Evolutionary conservation across 2,113 vertebrate genomes (phyloP).

Genomic region (Sturnira hondurensis): DNA sequence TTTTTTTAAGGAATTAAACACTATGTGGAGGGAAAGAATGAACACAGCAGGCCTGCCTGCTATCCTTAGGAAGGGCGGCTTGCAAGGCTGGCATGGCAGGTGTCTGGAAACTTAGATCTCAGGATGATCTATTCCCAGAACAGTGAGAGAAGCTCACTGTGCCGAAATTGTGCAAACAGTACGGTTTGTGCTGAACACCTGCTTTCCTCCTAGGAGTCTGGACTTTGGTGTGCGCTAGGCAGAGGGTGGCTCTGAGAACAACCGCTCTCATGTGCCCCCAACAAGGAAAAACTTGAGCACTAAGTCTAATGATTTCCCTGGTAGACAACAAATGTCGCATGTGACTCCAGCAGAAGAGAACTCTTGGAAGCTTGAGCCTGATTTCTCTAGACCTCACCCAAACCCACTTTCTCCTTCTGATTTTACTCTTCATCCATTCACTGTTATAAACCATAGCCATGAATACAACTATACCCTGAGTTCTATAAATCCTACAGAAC

Average conservation of each 20-base stretch:
- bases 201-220: neutral
- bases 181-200: neutral
- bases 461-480: neutral
- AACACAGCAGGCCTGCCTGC: neutral
- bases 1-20: neutral
- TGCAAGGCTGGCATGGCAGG: neutral
- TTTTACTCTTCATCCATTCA: neutral
- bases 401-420: neutral
- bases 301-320: neutral
- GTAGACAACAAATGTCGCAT: neutral
- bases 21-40: neutral
- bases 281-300: neutral
- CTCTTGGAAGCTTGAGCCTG: neutral
- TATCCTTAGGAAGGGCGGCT: neutral
- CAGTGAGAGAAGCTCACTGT: neutral
- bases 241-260: neutral
- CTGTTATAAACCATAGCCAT: neutral
- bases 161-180: neutral
- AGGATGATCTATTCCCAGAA: neutral
- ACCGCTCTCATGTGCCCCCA: neutral
- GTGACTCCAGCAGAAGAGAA: neutral
- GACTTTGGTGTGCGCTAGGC: neutral
- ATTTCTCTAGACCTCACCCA: neutral
- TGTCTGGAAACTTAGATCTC: neutral
- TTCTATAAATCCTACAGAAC: neutral